Base-by-base conservation (phyloP, 2,113 vertebrate species). In the Hippotragus niger region DNA sequence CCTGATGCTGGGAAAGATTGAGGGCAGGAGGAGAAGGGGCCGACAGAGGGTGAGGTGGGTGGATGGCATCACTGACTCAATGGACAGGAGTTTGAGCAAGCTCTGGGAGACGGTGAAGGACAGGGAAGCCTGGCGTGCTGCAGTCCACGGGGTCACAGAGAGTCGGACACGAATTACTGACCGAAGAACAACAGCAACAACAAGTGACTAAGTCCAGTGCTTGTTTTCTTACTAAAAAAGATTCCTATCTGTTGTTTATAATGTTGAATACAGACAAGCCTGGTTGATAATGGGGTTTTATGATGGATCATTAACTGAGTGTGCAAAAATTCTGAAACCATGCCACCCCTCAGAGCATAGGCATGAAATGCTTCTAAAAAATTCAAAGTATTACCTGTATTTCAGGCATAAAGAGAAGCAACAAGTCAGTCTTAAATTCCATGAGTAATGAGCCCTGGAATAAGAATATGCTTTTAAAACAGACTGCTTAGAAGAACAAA, bases 401-500 rank as follows among this genome's bases (percentile, higher is more conserved):
- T 93, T 90, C 50, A 76, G 85, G 53, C 74, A 64, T 82, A 92
- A 92, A 80, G 76, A 87, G 29, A 86, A 92, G 57, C 31, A 36
- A 71, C 74, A 84, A 86, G 91, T 76, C 58, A 87, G 88, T 36
- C 91, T 95, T 83, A 93, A 94, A 97, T 97, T 97, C 96, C 97
- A 14, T 57, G 95, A 91, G 93, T 95, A 98, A 25, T 95, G 97
- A 97, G 57, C 97, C 95, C 86, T 95, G 83, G 85, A 58, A 82
- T 82, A 98, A 94, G 91, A 98, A 97, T 58, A 53, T 52, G 94
- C 76, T 97, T 97, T 85, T 91, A 74, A 97, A 98, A 96, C 94
- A 93, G 97, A 89, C 80, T 78, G 31, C n/a, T 92, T 81, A 90
- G 96, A 96, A 95, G 98, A 98, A 98, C 96, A 98, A 94, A 97